A percentile compares a stretch with the other conserved stretches of the same genome.
Conservation (phyloP, 2,113 vertebrate genomes). For the Rana temporaria region DNA sequence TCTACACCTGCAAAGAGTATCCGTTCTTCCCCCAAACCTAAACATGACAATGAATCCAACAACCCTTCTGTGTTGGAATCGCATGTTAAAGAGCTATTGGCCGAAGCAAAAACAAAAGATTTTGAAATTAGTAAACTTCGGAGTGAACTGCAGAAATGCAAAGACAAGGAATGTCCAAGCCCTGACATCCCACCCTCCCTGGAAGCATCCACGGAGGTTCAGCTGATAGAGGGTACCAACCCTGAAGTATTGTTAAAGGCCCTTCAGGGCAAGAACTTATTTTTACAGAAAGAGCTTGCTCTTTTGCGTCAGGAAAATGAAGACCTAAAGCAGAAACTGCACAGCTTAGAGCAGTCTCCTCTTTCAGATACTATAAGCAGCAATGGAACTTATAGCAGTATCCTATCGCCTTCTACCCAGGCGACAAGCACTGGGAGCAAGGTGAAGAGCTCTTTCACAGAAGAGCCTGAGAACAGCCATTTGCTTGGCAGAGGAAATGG, state of each 20-base stretch:
- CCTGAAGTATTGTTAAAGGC: slow-evolving; percentile 76
- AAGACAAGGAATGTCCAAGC: slow-evolving; percentile 71
- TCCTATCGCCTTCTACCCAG: slow-evolving; percentile 71
- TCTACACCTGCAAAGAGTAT: slow-evolving; percentile 83
- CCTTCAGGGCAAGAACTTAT: slow-evolving; percentile 87
- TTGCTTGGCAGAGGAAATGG: slow-evolving; percentile 58
- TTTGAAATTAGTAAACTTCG: slow-evolving; percentile 90
- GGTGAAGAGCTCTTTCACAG: slow-evolving; percentile 63
- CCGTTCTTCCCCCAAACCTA: slow-evolving; percentile 77
- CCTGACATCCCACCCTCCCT: slow-evolving; percentile 64
- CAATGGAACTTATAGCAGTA: slow-evolving; percentile 73
- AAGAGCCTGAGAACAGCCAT: slow-evolving; percentile 65
- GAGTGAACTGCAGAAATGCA: slow-evolving; percentile 85
- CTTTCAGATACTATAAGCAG: slow-evolving; percentile 71
- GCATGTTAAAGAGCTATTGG: slow-evolving; percentile 91
- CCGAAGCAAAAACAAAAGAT: slow-evolving; percentile 93
- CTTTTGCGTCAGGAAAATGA: slow-evolving; percentile 88
- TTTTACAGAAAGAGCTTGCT: slow-evolving; percentile 86
- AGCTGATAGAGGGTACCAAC: slow-evolving; percentile 66
- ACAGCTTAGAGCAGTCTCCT: slow-evolving; percentile 80
- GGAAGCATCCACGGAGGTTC: slow-evolving; percentile 56
- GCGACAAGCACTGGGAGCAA: slow-evolving; percentile 75
- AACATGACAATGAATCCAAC: slow-evolving; percentile 77
- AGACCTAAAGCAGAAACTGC: slow-evolving; percentile 85
- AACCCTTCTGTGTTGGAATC: slow-evolving; percentile 85